A percentile compares a stretch with the other conserved stretches of the same genome.
These are phyloP conservation scores for Morone chrysops DNA, from an alignment of 2,113 vertebrate species.

Conservation along the genomic window DNA sequence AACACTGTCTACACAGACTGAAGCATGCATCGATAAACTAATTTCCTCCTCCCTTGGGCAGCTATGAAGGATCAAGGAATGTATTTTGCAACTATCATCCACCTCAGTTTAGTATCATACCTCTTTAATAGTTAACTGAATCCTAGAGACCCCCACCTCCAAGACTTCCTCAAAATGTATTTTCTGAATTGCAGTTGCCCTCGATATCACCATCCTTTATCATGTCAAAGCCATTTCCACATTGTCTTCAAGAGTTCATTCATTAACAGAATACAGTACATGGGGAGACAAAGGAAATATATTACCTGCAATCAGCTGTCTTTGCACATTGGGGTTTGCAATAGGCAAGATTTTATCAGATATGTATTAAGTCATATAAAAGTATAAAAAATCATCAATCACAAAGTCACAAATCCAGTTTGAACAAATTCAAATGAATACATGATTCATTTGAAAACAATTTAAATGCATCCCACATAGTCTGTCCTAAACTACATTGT, in stretches of 20 bases:
- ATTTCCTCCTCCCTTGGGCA: constrained; percentile 64
- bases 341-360: neutral
- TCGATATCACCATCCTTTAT: constrained; percentile 11
- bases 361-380: neutral
- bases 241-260: neutral
- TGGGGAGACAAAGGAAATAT: neutral
- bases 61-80: constrained; percentile 42
- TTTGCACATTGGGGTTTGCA: neutral
- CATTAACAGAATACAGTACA: neutral
- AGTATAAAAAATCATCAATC: neutral
- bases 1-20: constrained; percentile 66
- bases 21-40: constrained; percentile 75
- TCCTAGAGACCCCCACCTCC: neutral
- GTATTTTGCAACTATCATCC: constrained; percentile 41
- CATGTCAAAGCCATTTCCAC: neutral
- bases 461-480: neutral
- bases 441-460: neutral
- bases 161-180: neutral
- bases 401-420: neutral
- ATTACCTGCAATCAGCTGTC: neutral
- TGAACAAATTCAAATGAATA: neutral
- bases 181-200: constrained; percentile 14
- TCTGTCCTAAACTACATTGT: neutral
- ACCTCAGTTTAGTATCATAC: constrained; percentile 13
- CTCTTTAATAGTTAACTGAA: constrained; percentile 19